phyloP scores from a whole-genome alignment of 2,113 vertebrate species.

The Carettochelys insculpta region DNA sequence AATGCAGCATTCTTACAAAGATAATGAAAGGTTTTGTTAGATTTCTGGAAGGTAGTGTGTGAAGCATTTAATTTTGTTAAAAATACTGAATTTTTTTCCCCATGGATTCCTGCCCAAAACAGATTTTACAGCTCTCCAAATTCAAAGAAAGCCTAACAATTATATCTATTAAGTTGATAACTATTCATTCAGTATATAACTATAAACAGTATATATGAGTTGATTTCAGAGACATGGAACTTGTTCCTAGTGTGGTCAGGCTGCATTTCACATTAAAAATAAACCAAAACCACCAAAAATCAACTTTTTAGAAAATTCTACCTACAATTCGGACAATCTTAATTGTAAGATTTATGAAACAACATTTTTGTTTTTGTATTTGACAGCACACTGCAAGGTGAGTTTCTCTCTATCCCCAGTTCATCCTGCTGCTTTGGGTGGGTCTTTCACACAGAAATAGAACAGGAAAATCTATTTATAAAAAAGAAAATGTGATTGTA shows the following conservation, averaged over 20 bases:
- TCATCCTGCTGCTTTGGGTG: background rate
- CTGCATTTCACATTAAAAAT: background rate
- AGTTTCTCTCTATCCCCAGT: background rate
- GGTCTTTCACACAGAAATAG: background rate
- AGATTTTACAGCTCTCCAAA: background rate
- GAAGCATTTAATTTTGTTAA: background rate
- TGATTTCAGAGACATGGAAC: background rate
- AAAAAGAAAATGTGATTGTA: conserved; percentile 30
- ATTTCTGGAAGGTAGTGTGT: background rate
- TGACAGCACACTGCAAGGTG: background rate
- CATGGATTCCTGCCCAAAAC: background rate
- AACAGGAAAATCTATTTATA: background rate
- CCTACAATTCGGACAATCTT: background rate
- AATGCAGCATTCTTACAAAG: background rate
- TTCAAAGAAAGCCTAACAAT: background rate
- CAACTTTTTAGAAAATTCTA: background rate
- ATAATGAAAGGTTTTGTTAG: background rate
- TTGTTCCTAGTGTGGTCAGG: background rate
- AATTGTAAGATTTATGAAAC: background rate
- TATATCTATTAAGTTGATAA: background rate
- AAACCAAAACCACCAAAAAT: background rate
- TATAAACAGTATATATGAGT: background rate
- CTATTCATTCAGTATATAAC: background rate
- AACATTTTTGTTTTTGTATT: background rate
- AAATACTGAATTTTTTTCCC: background rate